These are phyloP conservation scores for Heliconius erato DNA, from an alignment of 2,888 invertebrate species.

Conservation along the genomic window DNA sequence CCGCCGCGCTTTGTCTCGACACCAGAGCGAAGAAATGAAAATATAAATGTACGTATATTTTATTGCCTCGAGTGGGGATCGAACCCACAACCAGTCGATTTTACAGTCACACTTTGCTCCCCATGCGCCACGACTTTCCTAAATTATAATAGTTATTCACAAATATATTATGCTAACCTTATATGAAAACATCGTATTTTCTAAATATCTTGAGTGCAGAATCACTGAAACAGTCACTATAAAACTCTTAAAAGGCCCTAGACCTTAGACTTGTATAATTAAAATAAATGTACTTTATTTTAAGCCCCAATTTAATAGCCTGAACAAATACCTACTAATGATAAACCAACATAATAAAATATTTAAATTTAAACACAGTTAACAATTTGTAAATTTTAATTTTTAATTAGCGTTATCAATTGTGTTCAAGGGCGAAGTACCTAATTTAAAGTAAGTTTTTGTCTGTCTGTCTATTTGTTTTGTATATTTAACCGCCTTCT, in stretches of 20 bases:
- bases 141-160: too few relatives aligned
- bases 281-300: not conserved
- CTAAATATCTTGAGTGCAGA: not conserved
- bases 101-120: too few relatives aligned
- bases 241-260: not conserved
- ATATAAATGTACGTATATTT: too few relatives aligned
- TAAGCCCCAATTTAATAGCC: not conserved
- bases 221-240: not conserved
- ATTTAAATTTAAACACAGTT: conserved; percentile 6
- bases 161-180: not conserved
- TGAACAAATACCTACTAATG: not conserved
- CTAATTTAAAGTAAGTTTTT: not conserved
- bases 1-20: too few relatives aligned
- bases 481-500: not conserved
- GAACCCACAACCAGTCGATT: too few relatives aligned
- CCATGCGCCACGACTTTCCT: too few relatives aligned
- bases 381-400: conserved; percentile 5
- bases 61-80: too few relatives aligned
- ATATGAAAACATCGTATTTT: not conserved
- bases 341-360: conserved; percentile 5
- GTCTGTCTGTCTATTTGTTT: not conserved
- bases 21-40: too few relatives aligned
- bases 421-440: not conserved
- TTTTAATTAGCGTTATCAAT: conserved; percentile 8
- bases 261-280: not conserved